A percentile compares a stretch with the other conserved stretches of the same genome.
These are phyloP conservation scores for Neosalanx taihuensis DNA, from an alignment of 2,797 vertebrate species.

Conservation along the genomic window DNA sequence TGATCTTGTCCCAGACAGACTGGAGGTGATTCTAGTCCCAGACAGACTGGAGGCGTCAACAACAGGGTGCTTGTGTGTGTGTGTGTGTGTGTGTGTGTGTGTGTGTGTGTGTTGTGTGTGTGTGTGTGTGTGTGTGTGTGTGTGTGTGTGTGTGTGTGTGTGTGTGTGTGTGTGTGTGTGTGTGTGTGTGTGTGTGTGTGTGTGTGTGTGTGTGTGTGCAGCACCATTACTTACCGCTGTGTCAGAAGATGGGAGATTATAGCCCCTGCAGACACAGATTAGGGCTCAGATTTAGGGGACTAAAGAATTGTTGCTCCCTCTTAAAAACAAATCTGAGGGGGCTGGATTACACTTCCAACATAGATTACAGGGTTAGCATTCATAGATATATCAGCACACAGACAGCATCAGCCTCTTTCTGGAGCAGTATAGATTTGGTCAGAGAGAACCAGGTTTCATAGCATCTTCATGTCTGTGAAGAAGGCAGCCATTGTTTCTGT, in stretches of 20 bases:
- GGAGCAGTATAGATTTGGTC: neutral
- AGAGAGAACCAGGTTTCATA: neutral
- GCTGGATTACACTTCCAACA: constrained; percentile 22
- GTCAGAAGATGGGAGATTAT: constrained; percentile 28
- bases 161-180: too few relatives aligned
- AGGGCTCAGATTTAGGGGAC: constrained; percentile 29
- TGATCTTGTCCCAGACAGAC: too few relatives aligned
- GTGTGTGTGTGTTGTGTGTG: too few relatives aligned
- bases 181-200: too few relatives aligned
- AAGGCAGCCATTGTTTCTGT: constrained; percentile 29
- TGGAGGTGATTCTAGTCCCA: too few relatives aligned
- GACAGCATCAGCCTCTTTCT: too few relatives aligned
- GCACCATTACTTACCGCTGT: constrained; percentile 11
- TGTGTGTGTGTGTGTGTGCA: neutral
- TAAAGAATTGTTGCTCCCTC: constrained; percentile 19
- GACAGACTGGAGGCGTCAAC: too few relatives aligned
- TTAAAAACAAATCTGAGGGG: constrained; percentile 25
- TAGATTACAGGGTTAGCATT: constrained; percentile 6
- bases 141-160: too few relatives aligned
- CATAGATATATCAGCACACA: neutral
- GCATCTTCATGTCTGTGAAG: constrained; percentile 1
- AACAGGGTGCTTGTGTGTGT: too few relatives aligned
- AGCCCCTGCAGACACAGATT: constrained; percentile 24
- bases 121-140: too few relatives aligned
- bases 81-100: too few relatives aligned